phyloP scores from a whole-genome alignment of 2,797 vertebrate species.

The Galaxias olidus region DNA sequence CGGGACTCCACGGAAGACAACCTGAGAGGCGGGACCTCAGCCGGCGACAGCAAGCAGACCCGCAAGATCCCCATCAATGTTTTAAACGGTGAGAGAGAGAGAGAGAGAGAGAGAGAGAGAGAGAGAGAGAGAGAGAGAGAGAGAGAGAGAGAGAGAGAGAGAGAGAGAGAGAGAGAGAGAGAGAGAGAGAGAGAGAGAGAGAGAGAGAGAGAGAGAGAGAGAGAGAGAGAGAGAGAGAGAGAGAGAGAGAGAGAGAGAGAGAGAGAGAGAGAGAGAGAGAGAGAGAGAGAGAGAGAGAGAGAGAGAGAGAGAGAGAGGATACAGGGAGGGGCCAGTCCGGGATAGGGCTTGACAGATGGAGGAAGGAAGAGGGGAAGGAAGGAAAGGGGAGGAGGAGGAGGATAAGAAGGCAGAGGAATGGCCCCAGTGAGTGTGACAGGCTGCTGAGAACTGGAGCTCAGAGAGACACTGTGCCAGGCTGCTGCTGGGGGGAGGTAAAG shows the following conservation, averaged over 20 bases:
- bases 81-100: constrained; percentile 73
- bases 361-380: constrained; percentile 6
- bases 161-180: not conserved
- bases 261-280: too few relatives aligned
- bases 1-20: constrained; percentile 84
- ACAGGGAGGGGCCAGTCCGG: not conserved
- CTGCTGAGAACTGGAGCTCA: constrained; percentile 55
- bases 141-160: not conserved
- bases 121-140: constrained; percentile 6
- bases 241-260: too few relatives aligned
- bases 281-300: not conserved
- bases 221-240: not conserved
- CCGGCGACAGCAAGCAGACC: constrained; percentile 78
- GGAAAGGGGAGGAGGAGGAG: not conserved
- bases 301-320: not conserved
- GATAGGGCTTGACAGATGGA: not conserved
- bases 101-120: constrained; percentile 1
- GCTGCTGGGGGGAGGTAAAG: constrained; percentile 1
- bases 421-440: constrained; percentile 46
- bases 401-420: constrained; percentile 2
- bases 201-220: constrained; percentile 14
- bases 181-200: constrained; percentile 22
- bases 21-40: constrained; percentile 69
- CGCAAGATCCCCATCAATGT: constrained; percentile 77
- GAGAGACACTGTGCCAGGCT: constrained; percentile 28